These are phyloP conservation scores for Pseudorasbora parva DNA, from an alignment of 2,113 vertebrate species.

Conservation along the genomic window DNA sequence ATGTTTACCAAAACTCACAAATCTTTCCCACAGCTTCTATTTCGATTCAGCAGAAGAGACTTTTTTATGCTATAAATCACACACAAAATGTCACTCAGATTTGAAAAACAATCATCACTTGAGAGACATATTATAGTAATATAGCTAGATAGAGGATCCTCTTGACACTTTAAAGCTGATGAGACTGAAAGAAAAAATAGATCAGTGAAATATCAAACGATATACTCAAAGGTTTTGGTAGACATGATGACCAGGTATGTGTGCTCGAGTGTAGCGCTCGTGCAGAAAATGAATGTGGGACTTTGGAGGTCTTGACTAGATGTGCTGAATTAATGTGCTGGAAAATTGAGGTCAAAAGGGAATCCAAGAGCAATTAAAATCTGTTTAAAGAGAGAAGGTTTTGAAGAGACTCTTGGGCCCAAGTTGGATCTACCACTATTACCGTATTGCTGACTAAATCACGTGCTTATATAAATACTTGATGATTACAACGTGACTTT, in stretches of 20 bases:
- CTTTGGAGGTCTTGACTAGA: constrained; percentile 2
- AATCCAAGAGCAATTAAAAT: constrained; percentile 19
- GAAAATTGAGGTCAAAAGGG: constrained; percentile 29
- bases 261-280: background rate
- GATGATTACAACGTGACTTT: constrained; percentile 24
- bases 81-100: background rate
- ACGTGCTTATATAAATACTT: constrained; percentile 2
- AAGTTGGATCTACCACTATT: constrained; percentile 2
- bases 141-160: background rate
- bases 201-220: background rate
- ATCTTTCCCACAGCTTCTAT: background rate
- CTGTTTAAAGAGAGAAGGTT: constrained; percentile 19
- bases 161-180: background rate
- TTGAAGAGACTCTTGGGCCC: constrained; percentile 19
- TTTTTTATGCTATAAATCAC: background rate
- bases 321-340: constrained; percentile 34
- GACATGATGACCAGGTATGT: background rate
- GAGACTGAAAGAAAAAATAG: background rate
- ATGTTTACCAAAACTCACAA: background rate
- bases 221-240: background rate
- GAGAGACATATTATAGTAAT: background rate
- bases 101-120: background rate
- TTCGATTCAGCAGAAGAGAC: background rate
- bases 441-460: background rate
- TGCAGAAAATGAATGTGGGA: constrained; percentile 5